Conservation (phyloP, 2,113 vertebrate species). For the Polypterus senegalus region DNA sequence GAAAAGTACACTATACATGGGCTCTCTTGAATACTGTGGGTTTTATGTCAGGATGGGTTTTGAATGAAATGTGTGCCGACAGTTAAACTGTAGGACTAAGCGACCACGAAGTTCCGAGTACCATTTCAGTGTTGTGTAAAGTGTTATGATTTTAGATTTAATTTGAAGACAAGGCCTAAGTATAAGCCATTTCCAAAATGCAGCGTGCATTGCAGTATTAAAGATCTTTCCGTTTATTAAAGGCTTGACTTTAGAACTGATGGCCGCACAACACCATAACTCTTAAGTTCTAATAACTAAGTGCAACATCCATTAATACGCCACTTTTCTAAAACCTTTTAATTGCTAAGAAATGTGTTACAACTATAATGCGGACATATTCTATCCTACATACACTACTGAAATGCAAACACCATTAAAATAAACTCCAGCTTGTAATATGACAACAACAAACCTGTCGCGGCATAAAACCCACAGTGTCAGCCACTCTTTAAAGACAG, state of each 20-base stretch:
- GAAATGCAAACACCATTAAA: constrained; percentile 5
- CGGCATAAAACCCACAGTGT: constrained; percentile 12
- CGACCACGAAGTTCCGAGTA: no score
- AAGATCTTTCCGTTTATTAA: no score
- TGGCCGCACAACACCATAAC: no score
- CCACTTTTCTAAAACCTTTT: constrained; percentile 2
- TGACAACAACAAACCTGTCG: neutral
- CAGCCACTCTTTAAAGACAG: neutral
- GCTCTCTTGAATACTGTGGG: constrained; percentile 12
- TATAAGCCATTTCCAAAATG: no score
- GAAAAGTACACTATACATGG: constrained; percentile 16
- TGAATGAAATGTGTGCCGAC: neutral
- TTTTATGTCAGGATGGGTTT: constrained; percentile 12
- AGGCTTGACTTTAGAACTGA: no score
- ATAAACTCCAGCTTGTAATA: constrained; percentile 1
- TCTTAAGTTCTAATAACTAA: neutral
- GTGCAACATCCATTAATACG: constrained; percentile 10
- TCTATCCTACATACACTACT: constrained; percentile 30
- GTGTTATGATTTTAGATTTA: no score
- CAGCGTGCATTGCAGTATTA: no score
- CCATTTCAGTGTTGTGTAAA: no score
- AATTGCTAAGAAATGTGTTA: constrained; percentile 6
- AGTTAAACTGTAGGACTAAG: no score
- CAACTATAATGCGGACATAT: constrained; percentile 18
- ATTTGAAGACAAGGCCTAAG: no score